Evolutionary conservation across 2,113 vertebrate species (phyloP), one percentile per base, ranked within the genome.

Genomic region (Misgurnus mizolepis): DNA sequence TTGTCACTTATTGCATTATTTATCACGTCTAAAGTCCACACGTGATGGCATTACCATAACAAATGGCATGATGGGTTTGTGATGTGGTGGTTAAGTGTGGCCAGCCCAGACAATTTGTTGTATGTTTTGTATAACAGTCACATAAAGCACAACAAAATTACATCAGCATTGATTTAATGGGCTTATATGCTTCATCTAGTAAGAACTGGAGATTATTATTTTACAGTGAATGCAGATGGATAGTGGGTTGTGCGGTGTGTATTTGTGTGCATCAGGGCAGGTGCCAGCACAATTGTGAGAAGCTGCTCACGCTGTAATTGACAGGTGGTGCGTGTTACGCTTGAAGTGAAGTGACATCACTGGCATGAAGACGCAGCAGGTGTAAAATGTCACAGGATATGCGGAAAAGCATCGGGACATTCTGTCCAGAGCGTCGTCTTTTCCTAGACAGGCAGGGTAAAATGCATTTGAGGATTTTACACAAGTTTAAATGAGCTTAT

Each of bases 261-360:
- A 67, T 68, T 41, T 73, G 45, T 80, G 43, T 56, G 22, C 85
- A 49, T 82, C 80, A 72, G 81, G 83, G 83, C 89, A 91, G 90
- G 90, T 92, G 90, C 83, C 85, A 84, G 86, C 45, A 41, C 43
- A 74, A 84, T 79, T 68, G 62, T 47, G 18, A 79, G 85, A 87
- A 90, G 85, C 88, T 91, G 53, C 82, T 76, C 76, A 62, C 66
- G 7, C 83, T 85, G 82, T 91, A 88, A 91, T 80, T 90, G 90
- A 87, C 90, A 90, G 88, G 88, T 88, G 86, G 82, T 62, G 68
- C 78, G 68, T 83, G 80, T 80, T 80, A 79, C 75, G 71, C 74
- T 64, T 76, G 79, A 83, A 60, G 71, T 68, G 68, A 74, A 71
- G 77, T 88, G 84, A 84, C 85, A 88, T 89, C 87, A 89, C 84